phyloP scores from a whole-genome alignment of 2,888 invertebrate species.

The Halictus quadricinctus region DNA sequence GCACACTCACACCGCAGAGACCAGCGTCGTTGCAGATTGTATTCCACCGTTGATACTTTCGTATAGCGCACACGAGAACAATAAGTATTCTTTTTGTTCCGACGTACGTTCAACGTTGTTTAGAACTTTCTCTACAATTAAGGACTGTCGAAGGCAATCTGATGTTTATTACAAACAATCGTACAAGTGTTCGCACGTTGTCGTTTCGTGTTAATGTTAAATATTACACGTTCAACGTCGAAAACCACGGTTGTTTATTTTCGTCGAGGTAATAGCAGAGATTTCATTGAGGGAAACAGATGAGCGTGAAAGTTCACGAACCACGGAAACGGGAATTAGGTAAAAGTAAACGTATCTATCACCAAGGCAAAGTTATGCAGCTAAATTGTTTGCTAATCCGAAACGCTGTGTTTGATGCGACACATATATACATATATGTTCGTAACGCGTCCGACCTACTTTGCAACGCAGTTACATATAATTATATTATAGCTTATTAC shows the following conservation, averaged over 20 bases:
- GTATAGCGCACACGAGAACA: neutral
- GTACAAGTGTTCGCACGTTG: neutral
- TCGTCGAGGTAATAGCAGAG: neutral
- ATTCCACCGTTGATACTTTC: conserved; percentile 16
- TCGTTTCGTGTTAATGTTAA: neutral
- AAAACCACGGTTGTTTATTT: neutral
- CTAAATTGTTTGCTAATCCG: conserved; percentile 42
- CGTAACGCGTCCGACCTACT: conserved; percentile 47
- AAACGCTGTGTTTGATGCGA: conserved; percentile 19
- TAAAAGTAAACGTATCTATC: neutral
- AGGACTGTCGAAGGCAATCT: neutral
- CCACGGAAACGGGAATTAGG: neutral
- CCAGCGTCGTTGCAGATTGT: neutral
- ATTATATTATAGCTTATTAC: conserved; percentile 53
- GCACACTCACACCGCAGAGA: neutral
- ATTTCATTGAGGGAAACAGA: neutral
- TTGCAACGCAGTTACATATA: conserved; percentile 45
- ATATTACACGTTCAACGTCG: neutral
- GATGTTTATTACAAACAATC: neutral
- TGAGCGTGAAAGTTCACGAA: conserved; percentile 16
- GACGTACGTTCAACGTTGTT: conserved; percentile 4
- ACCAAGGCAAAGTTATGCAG: conserved; percentile 7
- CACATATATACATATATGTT: neutral
- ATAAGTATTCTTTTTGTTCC: neutral
- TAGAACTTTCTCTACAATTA: neutral